Percentiles rank a stretch among this genome's conserved stretches.
phyloP scores from a whole-genome alignment of 64 coral and sea anemone species.

The Astreopora myriophthalma region DNA sequence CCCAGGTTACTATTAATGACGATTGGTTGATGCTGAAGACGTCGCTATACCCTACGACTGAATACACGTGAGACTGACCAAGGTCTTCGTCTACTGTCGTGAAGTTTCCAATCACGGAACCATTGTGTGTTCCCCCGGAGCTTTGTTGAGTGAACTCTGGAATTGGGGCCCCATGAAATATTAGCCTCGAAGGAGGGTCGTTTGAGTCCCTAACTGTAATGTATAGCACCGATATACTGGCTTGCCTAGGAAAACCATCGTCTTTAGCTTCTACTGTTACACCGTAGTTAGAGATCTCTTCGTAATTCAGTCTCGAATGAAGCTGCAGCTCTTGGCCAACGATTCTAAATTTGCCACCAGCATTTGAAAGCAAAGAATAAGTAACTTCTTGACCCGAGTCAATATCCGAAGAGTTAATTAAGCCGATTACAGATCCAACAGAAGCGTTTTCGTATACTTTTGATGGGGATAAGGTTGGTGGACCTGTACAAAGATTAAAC shows the following conservation, averaged over 20 bases:
- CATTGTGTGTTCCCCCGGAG: slow-evolving; percentile 46
- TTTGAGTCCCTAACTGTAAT: slow-evolving; percentile 73
- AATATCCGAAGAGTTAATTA: slow-evolving; percentile 69
- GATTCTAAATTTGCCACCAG: slow-evolving; percentile 65
- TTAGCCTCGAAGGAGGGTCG: slow-evolving; percentile 53
- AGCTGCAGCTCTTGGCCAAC: slow-evolving; percentile 18
- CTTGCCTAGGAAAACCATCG: slow-evolving; percentile 58
- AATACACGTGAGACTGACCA: slow-evolving; percentile 59
- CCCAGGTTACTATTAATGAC: slow-evolving; percentile 47
- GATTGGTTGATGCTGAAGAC: slow-evolving; percentile 63
- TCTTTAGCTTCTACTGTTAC: slow-evolving; percentile 70
- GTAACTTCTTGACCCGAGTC: slow-evolving; percentile 54
- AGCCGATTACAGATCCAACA: slow-evolving; percentile 41
- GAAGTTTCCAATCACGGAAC: slow-evolving; percentile 72
- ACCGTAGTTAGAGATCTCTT: background rate
- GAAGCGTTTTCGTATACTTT: slow-evolving; percentile 69
- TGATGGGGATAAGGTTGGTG: slow-evolving; percentile 39
- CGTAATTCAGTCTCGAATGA: slow-evolving; percentile 62
- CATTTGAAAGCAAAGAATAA: slow-evolving; percentile 66
- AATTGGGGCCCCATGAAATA: slow-evolving; percentile 51
- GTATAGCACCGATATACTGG: slow-evolving; percentile 11
- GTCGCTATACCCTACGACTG: background rate
- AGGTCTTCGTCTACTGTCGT: slow-evolving; percentile 76
- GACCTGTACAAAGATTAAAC: slow-evolving; percentile 16
- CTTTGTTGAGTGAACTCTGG: slow-evolving; percentile 16